phyloP scores from a whole-genome alignment of 2,888 invertebrate genomes.

The Panopea generosa region DNA sequence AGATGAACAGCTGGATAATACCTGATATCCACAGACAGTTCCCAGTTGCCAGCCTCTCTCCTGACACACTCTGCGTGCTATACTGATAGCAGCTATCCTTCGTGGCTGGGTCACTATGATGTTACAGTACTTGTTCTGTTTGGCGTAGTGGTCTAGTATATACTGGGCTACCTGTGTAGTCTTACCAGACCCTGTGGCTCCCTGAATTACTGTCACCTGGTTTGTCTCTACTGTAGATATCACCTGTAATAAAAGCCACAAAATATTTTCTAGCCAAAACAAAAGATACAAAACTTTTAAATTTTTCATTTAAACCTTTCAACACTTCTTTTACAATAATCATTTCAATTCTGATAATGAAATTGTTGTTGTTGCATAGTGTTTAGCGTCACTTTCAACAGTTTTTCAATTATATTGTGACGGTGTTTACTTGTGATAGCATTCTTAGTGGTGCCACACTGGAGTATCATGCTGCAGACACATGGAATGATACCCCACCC shows the following conservation, averaged over 20 bases:
- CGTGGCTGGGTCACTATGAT: conserved; percentile 96
- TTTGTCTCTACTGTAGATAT: conserved; percentile 90
- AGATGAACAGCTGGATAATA: too few species aligned
- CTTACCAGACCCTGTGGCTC: conserved; percentile 97
- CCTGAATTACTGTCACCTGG: conserved; percentile 94
- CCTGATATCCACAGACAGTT: conserved; percentile 95
- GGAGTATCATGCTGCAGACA: too few species aligned
- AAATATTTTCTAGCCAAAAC: neutral
- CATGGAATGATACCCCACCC: too few species aligned
- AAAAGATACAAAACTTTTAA: neutral
- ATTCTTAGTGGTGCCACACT: too few species aligned
- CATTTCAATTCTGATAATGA: too few species aligned
- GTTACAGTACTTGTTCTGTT: conserved; percentile 89
- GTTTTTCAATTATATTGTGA: too few species aligned
- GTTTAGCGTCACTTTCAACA: too few species aligned
- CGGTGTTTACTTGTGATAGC: too few species aligned
- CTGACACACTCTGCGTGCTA: conserved; percentile 93
- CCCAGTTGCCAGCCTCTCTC: conserved; percentile 94
- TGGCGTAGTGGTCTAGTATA: conserved; percentile 92
- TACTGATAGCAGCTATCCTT: conserved; percentile 95
- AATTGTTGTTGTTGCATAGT: too few species aligned
- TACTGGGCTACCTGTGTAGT: conserved; percentile 96
- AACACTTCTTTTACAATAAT: too few species aligned
- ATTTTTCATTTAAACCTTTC: too few species aligned
- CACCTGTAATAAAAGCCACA: conserved; percentile 27